Base-by-base conservation (phyloP, 2,113 vertebrate genomes). In the Atherinomorus stipes region DNA sequence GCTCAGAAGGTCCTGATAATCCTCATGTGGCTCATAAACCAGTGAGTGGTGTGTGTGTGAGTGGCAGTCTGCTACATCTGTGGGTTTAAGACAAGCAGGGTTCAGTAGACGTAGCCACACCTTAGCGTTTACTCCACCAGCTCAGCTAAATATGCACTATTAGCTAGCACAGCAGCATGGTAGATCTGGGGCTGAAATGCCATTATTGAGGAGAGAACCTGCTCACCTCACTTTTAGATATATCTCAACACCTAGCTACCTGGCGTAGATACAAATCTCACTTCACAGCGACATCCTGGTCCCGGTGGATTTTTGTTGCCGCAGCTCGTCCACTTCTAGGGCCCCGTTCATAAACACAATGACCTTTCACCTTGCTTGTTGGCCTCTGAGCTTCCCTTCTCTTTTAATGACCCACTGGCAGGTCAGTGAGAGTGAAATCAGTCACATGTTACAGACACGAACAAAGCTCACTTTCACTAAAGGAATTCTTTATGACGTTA, bases 281-380 rank as follows among this genome's bases (percentile, higher is more conserved):
- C 23, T 60, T 58, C 21, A 16, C 72, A 22, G 62, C 34, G 28
- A 83, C 78, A 67, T 77, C 69, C 70, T 63, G 75, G 67, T 72
- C 72, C 72, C 51, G 13, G 60, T 74, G 51, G 42, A 40, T 19
- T 52, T 65, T 18, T 80, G 82, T 76, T 78, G 86, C 76, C 37
- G 21, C 64, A 59, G 76, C 73, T 28, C 13, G 0, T 71, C 57
- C 61, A 63, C n/a, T 61, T 67, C 23, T 11, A 12, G 60, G 42
- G 25, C 28, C 23, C 57, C n/a, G 22, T 76, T 84, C 81, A 74
- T 64, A 73, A 83, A 87, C 61, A 44, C 34, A 0, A 18, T 23
- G 67, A 85, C 74, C 80, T 79, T 22, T 69, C 50, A 70, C 77
- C 64, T 61, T 31, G 11, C 19, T 56, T 58, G 26, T 18, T 71